phyloP scores from a whole-genome alignment of 2,113 vertebrate species.

The Onychostruthus taczanowskii region DNA sequence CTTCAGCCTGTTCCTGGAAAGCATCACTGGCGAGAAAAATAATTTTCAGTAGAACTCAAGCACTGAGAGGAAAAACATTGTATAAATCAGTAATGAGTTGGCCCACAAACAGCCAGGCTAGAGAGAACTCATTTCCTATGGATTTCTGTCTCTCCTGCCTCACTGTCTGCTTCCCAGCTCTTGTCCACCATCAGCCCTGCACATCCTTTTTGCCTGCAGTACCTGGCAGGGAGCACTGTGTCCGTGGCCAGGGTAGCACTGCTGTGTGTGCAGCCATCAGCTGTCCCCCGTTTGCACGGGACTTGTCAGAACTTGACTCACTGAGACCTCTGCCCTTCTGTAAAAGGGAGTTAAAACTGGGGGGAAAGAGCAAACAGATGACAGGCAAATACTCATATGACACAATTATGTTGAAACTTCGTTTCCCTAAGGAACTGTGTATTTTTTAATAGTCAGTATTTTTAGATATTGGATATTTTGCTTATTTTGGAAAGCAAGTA shows the following conservation, averaged over 20 bases:
- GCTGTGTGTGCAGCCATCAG: rapidly evolving
- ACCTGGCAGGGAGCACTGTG: background rate
- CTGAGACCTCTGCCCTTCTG: background rate
- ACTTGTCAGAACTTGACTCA: background rate
- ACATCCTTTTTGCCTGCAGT: rapidly evolving
- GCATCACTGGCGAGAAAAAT: background rate
- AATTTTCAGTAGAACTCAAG: background rate
- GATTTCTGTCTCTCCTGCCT: background rate
- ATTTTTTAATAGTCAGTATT: background rate
- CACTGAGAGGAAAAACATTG: background rate
- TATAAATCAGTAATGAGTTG: background rate
- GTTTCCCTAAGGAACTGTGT: background rate
- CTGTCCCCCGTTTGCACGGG: background rate
- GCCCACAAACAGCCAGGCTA: background rate
- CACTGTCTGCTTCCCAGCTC: background rate
- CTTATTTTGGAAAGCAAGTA: background rate
- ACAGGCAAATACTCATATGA: background rate
- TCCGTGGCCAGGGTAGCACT: rapidly evolving
- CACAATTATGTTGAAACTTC: background rate
- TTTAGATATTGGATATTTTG: background rate
- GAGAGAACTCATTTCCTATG: background rate
- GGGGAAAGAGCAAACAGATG: constrained; percentile 14
- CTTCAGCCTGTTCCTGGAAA: constrained; percentile 22
- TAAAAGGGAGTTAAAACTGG: background rate
- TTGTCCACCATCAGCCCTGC: background rate